Evolutionary conservation across 2,113 vertebrate species (phyloP).

Genomic region (Cyanistes caeruleus): DNA sequence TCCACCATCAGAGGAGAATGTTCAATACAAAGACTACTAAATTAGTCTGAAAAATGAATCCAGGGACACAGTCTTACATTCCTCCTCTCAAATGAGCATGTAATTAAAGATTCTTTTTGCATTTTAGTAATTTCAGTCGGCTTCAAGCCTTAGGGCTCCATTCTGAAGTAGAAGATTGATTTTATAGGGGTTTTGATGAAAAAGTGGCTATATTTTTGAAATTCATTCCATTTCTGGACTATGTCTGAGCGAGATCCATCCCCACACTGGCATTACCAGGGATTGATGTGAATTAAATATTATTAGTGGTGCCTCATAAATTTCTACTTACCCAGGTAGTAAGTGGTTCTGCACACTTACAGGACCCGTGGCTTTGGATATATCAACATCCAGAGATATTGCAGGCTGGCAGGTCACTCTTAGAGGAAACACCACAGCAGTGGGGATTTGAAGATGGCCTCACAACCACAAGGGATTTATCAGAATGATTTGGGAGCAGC

Average conservation of each 20-base stretch:
- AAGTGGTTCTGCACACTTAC: background rate
- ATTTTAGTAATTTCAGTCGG: slow-evolving; percentile 8
- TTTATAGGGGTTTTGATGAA: slow-evolving; percentile 18
- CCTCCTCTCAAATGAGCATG: slow-evolving; percentile 23
- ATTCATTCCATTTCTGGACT: background rate
- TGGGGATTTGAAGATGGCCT: background rate
- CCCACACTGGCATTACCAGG: background rate
- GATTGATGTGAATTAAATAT: slow-evolving; percentile 2
- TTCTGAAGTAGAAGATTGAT: slow-evolving; percentile 38
- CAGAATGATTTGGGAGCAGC: background rate
- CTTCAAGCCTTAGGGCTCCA: slow-evolving; percentile 16
- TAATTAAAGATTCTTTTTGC: slow-evolving; percentile 61
- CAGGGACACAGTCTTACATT: background rate
- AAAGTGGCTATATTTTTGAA: background rate
- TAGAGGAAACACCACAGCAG: too few relatives aligned
- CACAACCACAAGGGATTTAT: background rate
- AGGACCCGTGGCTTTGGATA: background rate
- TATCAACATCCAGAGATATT: background rate
- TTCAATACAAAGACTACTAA: background rate
- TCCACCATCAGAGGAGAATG: slow-evolving; percentile 15
- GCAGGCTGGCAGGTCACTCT: background rate
- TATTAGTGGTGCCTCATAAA: background rate
- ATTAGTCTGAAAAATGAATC: slow-evolving; percentile 30
- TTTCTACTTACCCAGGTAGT: background rate
- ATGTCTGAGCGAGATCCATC: background rate